Conservation (phyloP, 1,140 invertebrate genomes). For the Dolichoris vasculosae region DNA sequence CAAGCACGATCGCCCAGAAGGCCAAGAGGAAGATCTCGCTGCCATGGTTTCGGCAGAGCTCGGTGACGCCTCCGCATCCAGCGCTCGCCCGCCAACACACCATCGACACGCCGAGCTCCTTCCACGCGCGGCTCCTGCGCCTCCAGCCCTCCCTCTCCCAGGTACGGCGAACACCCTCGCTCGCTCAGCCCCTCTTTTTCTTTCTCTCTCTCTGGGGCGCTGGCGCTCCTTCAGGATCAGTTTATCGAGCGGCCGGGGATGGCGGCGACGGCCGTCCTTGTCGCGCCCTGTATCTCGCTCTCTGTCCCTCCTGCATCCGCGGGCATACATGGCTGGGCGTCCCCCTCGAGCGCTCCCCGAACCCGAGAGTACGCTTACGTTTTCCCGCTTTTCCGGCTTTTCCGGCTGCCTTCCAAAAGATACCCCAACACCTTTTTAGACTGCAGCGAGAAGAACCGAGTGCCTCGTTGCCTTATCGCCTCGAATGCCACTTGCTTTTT, state of each 20-base stretch:
- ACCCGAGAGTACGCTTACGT: neutral
- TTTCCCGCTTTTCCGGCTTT: neutral
- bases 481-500: neutral
- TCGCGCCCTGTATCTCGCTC: neutral
- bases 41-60: conserved; percentile 90
- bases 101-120: conserved; percentile 90
- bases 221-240: conserved; percentile 15
- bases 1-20: conserved; percentile 77
- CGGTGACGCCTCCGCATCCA: conserved; percentile 81
- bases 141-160: conserved; percentile 78
- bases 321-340: neutral
- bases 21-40: conserved; percentile 88
- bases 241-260: conserved; percentile 42
- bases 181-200: conserved; percentile 25
- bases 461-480: neutral
- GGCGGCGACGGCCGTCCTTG: neutral
- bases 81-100: conserved; percentile 88
- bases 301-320: neutral
- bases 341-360: neutral
- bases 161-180: conserved; percentile 69
- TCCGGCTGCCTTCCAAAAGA: neutral
- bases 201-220: conserved; percentile 2
- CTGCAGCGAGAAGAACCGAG: too few relatives aligned
- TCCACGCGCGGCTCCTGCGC: conserved; percentile 80
- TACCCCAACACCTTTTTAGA: neutral